Conservation (phyloP, 35 echinoderm and acorn worm genomes). For the Strongylocentrotus purpuratus region DNA sequence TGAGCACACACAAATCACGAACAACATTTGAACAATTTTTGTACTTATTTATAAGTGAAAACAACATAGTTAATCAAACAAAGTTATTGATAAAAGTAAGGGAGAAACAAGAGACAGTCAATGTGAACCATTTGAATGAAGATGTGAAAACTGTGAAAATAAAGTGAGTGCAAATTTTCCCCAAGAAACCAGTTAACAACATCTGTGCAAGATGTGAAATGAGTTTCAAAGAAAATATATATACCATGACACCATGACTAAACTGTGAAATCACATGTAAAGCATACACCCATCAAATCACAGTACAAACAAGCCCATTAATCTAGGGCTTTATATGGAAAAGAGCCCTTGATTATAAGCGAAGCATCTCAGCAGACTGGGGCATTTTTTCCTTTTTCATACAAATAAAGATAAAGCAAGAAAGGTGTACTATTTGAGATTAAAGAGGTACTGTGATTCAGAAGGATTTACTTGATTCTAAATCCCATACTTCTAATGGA, state of each 20-base stretch:
- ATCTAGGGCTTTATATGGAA: background rate
- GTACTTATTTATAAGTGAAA: no score
- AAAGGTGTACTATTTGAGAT: no score
- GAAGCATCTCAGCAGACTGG: no score
- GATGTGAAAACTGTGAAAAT: background rate
- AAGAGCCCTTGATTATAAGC: background rate
- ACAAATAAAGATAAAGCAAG: no score
- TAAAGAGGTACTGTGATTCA: no score
- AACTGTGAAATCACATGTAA: background rate
- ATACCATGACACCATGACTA: background rate
- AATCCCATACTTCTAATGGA: no score
- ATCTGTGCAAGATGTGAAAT: background rate
- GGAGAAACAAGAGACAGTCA: background rate
- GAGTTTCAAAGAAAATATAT: background rate
- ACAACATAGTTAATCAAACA: no score
- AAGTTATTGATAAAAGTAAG: background rate
- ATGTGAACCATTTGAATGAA: background rate
- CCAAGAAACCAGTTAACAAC: background rate
- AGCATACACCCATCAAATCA: background rate
- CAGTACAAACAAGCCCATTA: background rate
- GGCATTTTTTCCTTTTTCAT: no score
- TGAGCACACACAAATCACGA: background rate
- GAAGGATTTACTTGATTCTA: no score
- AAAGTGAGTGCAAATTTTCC: background rate
- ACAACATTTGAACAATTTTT: no score